These are phyloP conservation scores for Petromus typicus DNA, from an alignment of 2,113 vertebrate species.

Conservation along the genomic window DNA sequence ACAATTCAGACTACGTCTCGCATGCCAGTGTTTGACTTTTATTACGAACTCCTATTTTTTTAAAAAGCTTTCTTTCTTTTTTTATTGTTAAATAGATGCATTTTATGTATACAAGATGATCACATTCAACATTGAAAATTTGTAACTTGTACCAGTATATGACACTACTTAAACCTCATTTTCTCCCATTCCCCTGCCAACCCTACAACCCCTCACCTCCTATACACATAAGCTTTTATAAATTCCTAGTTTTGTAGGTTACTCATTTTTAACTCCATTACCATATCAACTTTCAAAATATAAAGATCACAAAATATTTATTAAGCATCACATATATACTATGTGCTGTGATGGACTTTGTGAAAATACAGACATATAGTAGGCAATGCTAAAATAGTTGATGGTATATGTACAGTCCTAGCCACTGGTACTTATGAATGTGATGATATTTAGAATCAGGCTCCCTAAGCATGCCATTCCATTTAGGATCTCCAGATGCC, in stretches of 20 bases:
- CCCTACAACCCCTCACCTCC: too few relatives aligned
- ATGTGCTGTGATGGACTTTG: not conserved
- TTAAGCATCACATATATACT: not conserved
- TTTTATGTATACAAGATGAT: too few relatives aligned
- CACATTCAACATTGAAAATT: too few relatives aligned
- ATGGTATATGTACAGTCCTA: not conserved
- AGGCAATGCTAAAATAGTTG: not conserved
- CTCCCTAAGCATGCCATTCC: not conserved
- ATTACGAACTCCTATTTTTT: not conserved
- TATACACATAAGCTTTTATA: too few relatives aligned
- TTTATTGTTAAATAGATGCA: too few relatives aligned
- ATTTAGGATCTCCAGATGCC: not conserved
- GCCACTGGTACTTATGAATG: too few relatives aligned
- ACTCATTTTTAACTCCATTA: not conserved
- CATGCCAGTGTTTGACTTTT: not conserved
- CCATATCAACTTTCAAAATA: not conserved
- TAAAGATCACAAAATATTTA: not conserved
- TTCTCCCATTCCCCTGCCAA: too few relatives aligned
- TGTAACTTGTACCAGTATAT: too few relatives aligned
- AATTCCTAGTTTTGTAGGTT: not conserved
- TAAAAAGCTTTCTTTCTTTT: too few relatives aligned
- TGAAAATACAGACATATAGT: not conserved
- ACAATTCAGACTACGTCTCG: not conserved
- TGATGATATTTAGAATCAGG: not conserved
- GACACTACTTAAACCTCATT: too few relatives aligned